Evolutionary conservation across 2,113 vertebrate species (phyloP).

Genomic region (Symphodus melops): DNA sequence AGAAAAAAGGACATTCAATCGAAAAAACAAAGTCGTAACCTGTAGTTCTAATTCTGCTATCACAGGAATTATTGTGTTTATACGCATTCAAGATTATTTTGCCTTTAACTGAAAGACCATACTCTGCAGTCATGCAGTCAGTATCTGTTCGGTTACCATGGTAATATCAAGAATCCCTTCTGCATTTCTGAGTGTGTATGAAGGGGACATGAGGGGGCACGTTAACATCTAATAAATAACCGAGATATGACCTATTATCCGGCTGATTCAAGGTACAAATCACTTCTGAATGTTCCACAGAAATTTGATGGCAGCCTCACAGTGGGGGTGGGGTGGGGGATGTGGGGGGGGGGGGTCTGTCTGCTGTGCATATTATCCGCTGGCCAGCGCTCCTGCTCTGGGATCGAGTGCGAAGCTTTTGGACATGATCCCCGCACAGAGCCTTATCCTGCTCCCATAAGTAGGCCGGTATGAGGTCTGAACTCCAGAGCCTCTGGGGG

Average conservation of each 20-base stretch:
- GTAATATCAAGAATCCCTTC: slow-evolving; percentile 12
- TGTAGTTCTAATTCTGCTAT: too few species aligned
- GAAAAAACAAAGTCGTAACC: too few species aligned
- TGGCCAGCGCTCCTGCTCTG: slow-evolving; percentile 52
- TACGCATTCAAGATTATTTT: slow-evolving; percentile 44
- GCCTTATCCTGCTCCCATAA: slow-evolving; percentile 51
- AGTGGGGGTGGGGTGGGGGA: background rate
- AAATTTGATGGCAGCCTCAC: slow-evolving; percentile 32
- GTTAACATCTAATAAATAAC: slow-evolving; percentile 40
- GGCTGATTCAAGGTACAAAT: slow-evolving; percentile 19
- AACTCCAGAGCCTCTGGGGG: slow-evolving; percentile 55
- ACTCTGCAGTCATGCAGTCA: slow-evolving; percentile 9
- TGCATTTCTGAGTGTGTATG: slow-evolving; percentile 29
- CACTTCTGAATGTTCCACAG: slow-evolving; percentile 23
- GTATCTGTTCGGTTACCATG: slow-evolving; percentile 24
- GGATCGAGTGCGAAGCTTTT: slow-evolving; percentile 50
- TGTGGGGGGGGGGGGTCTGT: background rate
- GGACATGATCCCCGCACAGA: slow-evolving; percentile 62
- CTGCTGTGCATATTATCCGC: slow-evolving; percentile 23
- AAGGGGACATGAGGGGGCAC: background rate
- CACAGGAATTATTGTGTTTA: slow-evolving; percentile 23
- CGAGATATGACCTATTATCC: slow-evolving; percentile 6
- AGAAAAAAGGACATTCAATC: too few species aligned
- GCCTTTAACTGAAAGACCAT: slow-evolving; percentile 15
- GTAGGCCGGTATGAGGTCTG: slow-evolving; percentile 62